Conservation (phyloP, 2,888 invertebrate species). For the Altica lythri region DNA sequence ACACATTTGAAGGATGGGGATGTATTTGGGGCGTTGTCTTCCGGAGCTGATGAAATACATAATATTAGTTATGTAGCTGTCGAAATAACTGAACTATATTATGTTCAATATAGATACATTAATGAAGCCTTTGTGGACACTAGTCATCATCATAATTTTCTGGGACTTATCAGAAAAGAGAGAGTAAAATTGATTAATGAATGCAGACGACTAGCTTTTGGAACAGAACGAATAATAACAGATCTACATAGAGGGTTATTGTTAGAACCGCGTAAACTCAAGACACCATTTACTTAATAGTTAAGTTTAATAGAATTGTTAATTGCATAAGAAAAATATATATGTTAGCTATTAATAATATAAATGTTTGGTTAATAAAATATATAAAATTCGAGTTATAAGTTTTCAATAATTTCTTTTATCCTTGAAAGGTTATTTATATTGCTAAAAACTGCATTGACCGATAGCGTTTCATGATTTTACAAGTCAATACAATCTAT, state of each 20-base stretch:
- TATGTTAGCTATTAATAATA: too few species aligned
- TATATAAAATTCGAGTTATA: too few species aligned
- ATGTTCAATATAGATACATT: neutral
- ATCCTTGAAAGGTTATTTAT: too few species aligned
- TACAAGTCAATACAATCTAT: too few species aligned
- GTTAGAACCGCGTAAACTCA: neutral
- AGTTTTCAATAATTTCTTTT: too few species aligned
- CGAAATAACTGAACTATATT: slow-evolving; percentile 1
- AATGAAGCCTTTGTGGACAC: neutral
- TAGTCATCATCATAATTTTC: neutral
- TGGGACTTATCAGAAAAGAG: neutral
- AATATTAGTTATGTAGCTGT: neutral
- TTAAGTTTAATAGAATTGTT: too few species aligned
- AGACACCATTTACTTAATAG: too few species aligned
- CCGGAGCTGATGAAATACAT: neutral
- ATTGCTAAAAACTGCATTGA: too few species aligned
- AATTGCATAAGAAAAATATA: too few species aligned
- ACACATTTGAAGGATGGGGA: slow-evolving; percentile 62
- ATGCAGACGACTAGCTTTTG: neutral
- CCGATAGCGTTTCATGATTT: too few species aligned
- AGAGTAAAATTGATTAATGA: neutral
- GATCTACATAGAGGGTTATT: neutral
- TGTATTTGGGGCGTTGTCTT: slow-evolving; percentile 50
- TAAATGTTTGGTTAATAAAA: too few species aligned
- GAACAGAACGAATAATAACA: neutral